A percentile compares a stretch with the other conserved stretches of the same genome.
phyloP scores from a whole-genome alignment of 30 jellyfish, hydroid and myxozoan species.

The Aurelia aurita region DNA sequence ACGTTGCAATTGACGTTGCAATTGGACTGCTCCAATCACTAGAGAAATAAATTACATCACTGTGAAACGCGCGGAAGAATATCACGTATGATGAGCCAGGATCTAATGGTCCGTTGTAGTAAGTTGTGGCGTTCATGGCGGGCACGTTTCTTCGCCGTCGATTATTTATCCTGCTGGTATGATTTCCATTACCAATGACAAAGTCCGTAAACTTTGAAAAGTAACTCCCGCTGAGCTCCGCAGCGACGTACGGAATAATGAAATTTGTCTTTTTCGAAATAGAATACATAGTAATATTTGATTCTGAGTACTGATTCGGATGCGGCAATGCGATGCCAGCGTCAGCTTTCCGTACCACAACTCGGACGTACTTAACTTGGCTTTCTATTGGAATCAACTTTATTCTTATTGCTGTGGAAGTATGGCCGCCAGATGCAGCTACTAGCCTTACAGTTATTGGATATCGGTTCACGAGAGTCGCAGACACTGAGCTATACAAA shows the following conservation, averaged over 20 bases:
- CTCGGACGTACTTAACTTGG: conserved; percentile 33
- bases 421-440: conserved; percentile 5
- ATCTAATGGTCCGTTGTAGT: conserved; percentile 62
- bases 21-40: conserved; percentile 66
- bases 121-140: background rate
- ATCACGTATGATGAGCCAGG: conserved; percentile 55
- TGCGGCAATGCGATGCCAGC: background rate
- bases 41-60: conserved; percentile 43
- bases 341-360: conserved; percentile 41
- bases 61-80: conserved; percentile 64
- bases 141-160: conserved; percentile 21
- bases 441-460: conserved; percentile 30
- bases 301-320: conserved; percentile 35
- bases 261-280: conserved; percentile 2
- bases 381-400: conserved; percentile 1
- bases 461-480: conserved; percentile 34
- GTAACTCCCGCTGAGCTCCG: conserved; percentile 42
- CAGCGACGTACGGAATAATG: conserved; percentile 51
- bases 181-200: conserved; percentile 52
- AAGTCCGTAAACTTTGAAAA: background rate
- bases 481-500: conserved; percentile 32
- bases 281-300: conserved; percentile 27
- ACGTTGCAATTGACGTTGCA: conserved; percentile 2
- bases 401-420: conserved; percentile 19
- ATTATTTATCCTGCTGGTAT: conserved; percentile 25